Evolutionary conservation across 2,113 vertebrate genomes (phyloP).

Genomic region (Oriolus oriolus): DNA sequence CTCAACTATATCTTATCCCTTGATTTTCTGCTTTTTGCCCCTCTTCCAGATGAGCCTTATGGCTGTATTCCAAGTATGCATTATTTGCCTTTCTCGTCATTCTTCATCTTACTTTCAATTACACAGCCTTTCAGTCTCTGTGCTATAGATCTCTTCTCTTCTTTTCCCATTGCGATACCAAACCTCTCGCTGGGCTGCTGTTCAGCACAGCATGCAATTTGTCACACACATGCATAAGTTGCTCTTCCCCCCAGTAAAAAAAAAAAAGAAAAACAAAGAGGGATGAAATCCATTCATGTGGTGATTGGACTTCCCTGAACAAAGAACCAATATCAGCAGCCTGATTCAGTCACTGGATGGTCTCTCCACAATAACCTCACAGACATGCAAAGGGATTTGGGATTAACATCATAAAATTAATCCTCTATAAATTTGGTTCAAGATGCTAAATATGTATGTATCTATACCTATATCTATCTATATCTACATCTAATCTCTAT

Average conservation of each 20-base stretch:
- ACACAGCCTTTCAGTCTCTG: not conserved
- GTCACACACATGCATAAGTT: not conserved
- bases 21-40: not conserved
- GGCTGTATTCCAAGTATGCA: not conserved
- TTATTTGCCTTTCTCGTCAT: not conserved
- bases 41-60: not conserved
- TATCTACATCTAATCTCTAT: too few relatives aligned
- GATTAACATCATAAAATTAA: not conserved
- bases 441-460: not conserved
- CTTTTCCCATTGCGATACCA: not conserved
- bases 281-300: not conserved
- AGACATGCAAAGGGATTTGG: not conserved
- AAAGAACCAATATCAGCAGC: not conserved
- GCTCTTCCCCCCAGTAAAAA: fast-evolving
- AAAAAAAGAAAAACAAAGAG: not conserved
- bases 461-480: too few relatives aligned
- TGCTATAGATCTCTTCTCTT: not conserved
- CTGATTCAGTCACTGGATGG: not conserved
- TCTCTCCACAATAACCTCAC: not conserved
- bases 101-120: not conserved
- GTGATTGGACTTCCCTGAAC: not conserved
- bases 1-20: not conserved
- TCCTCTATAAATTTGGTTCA: not conserved
- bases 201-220: not conserved
- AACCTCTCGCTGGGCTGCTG: not conserved